Evolutionary conservation across 2,888 invertebrate genomes (phyloP).

Genomic region (Crossocerus cetratus): DNA sequence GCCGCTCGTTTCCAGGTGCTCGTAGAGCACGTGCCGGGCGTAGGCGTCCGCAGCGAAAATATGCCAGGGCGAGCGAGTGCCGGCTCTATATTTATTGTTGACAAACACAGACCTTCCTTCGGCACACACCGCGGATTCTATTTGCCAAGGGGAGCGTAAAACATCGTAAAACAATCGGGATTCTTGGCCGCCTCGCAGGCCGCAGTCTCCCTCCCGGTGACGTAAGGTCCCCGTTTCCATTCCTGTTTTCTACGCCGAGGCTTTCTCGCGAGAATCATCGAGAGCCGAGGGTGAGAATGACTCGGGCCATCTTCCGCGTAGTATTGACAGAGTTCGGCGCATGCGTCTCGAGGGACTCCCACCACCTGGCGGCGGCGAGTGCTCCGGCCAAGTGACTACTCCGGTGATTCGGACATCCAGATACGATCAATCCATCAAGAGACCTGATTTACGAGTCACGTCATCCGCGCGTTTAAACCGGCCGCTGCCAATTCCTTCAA

Average conservation of each 20-base stretch:
- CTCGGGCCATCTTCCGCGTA: conserved; percentile 35
- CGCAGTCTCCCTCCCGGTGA: too few species aligned
- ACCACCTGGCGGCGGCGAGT: background rate
- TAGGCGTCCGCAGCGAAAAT: background rate
- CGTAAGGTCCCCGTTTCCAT: too few species aligned
- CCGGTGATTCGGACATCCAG: background rate
- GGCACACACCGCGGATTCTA: too few species aligned
- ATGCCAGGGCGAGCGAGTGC: conserved; percentile 26
- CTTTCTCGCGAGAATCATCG: too few species aligned
- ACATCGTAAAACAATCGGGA: too few species aligned
- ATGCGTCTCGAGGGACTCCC: conserved; percentile 38
- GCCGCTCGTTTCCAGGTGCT: conserved; percentile 12
- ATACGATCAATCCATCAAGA: background rate
- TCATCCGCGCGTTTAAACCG: background rate
- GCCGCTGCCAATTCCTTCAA: too few species aligned
- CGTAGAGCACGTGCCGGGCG: conserved; percentile 23
- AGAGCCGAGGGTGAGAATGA: too few species aligned
- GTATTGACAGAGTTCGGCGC: conserved; percentile 57
- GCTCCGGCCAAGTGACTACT: background rate
- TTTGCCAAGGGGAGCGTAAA: too few species aligned
- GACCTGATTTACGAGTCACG: background rate
- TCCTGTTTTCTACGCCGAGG: too few species aligned
- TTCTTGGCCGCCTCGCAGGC: too few species aligned
- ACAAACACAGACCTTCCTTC: conserved; percentile 22
- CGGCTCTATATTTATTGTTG: conserved; percentile 16